These are phyloP conservation scores for Hypanus sabinus DNA, from an alignment of 2,113 vertebrate species.

Conservation along the genomic window DNA sequence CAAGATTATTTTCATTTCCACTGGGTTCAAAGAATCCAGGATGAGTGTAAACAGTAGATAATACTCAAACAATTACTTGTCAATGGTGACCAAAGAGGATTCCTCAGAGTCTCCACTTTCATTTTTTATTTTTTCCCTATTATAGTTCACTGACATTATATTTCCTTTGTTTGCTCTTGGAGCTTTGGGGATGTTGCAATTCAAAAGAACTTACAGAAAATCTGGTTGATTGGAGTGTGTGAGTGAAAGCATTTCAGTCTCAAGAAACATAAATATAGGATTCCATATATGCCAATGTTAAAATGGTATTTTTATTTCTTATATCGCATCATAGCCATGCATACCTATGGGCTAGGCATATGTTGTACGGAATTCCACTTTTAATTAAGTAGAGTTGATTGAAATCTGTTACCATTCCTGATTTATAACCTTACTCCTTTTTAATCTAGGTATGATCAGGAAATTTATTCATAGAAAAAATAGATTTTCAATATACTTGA, in stretches of 20 bases:
- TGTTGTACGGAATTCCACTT: background rate
- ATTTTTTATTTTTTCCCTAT: background rate
- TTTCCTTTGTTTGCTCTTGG: background rate
- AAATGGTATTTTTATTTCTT: background rate
- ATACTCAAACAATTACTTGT: too few species aligned
- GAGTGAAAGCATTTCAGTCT: background rate
- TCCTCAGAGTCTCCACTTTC: background rate
- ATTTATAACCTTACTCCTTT: background rate
- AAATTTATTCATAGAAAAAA: background rate
- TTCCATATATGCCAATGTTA: background rate
- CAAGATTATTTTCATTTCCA: too few species aligned
- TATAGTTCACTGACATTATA: background rate
- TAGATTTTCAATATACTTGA: conserved; percentile 6
- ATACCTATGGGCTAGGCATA: background rate
- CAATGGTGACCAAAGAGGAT: background rate
- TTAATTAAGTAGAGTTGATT: background rate
- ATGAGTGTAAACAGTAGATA: too few species aligned
- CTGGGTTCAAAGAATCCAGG: too few species aligned
- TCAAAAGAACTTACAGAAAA: background rate
- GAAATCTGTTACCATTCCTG: background rate
- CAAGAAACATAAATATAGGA: background rate
- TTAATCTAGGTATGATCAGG: background rate
- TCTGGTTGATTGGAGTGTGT: background rate
- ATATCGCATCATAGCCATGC: background rate
- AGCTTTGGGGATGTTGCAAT: background rate